Conservation (phyloP, 2,113 vertebrate genomes). For the Xiphophorus hellerii region DNA sequence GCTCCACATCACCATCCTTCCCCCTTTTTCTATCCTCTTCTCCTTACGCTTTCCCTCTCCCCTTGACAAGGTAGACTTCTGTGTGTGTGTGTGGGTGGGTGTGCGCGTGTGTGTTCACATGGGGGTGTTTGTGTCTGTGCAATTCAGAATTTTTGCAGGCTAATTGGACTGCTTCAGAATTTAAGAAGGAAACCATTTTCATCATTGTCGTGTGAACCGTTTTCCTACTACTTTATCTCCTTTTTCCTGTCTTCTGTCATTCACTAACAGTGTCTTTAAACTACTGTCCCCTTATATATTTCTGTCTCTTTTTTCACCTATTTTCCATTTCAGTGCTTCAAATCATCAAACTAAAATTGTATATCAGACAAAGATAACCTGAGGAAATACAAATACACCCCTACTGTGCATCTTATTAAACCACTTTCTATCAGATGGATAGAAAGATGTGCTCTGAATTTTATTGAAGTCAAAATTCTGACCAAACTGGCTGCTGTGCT, state of each 20-base stretch:
- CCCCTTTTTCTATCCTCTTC: slow-evolving; percentile 33
- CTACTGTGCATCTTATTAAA: too few species aligned
- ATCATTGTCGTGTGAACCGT: slow-evolving; percentile 19
- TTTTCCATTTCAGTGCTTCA: not conserved
- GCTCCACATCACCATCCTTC: slow-evolving; percentile 54
- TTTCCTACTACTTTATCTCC: slow-evolving; percentile 2
- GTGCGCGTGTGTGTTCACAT: not conserved
- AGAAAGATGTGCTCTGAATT: too few species aligned
- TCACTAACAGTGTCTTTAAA: not conserved
- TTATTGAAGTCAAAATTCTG: too few species aligned
- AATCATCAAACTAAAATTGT: not conserved
- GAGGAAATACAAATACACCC: not conserved
- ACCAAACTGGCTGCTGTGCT: too few species aligned
- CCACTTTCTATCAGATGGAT: too few species aligned
- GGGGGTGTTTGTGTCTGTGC: slow-evolving; percentile 16
- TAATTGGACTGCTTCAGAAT: slow-evolving; percentile 67
- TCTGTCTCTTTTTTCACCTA: too few species aligned
- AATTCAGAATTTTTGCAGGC: slow-evolving; percentile 54
- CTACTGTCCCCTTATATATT: too few species aligned
- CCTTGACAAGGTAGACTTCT: slow-evolving; percentile 36
- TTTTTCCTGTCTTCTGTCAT: slow-evolving; percentile 5
- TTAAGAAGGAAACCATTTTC: slow-evolving; percentile 51
- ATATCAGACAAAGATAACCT: not conserved
- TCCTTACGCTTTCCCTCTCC: slow-evolving; percentile 40
- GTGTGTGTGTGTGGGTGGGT: not conserved